Evolutionary conservation across 2,888 invertebrate genomes (phyloP), one percentile per base, ranked within the genome.

Genomic region (Epirrita christyi): DNA sequence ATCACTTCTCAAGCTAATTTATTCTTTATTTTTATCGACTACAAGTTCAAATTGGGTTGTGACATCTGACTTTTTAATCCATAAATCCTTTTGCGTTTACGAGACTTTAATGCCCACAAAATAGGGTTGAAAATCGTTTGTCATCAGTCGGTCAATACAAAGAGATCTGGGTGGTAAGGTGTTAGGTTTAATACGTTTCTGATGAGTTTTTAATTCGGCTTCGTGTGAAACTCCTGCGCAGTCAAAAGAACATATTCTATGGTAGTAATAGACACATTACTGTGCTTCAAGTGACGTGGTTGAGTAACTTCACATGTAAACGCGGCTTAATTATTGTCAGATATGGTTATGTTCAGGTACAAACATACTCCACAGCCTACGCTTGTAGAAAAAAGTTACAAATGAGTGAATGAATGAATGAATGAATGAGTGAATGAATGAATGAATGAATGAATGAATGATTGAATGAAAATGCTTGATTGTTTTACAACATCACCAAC

Each of bases 191-290:
- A 91, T 90, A 86, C 76, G 83, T 87, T 89, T 86, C 75, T 90
- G 89, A 91, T 86, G 89, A 74, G 78, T 85, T 89, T 91, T 88
- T 91, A 90, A 91, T 91, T 85, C 81, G 74, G 78, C 72, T 78
- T 79, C 86, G 88, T 88, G 90, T 88, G 89, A 91, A 59, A 84
- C 85, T 85, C 85, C 75, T 78, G 83, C 85, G 85, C 85, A 83
- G 71, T 81, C 83, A 88, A 85, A 83, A 37, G 13, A 10, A 7
- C 15, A 2, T 54, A 42, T 41, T 53, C 53, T 52, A 21, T 45
- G 40, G 53, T 34, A 14, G 58, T 59, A 59, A 59, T 59, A 59
- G 54, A 59, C 59, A 59, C 49, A 61, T 61, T 49, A 61, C 42
- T 42, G 55, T 61, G 54, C 38, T 52, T 51, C 34, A 49, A 57